Evolutionary conservation across 2,888 invertebrate genomes (phyloP), one percentile per base, ranked within the genome.

Genomic region (Macrophya annulata): DNA sequence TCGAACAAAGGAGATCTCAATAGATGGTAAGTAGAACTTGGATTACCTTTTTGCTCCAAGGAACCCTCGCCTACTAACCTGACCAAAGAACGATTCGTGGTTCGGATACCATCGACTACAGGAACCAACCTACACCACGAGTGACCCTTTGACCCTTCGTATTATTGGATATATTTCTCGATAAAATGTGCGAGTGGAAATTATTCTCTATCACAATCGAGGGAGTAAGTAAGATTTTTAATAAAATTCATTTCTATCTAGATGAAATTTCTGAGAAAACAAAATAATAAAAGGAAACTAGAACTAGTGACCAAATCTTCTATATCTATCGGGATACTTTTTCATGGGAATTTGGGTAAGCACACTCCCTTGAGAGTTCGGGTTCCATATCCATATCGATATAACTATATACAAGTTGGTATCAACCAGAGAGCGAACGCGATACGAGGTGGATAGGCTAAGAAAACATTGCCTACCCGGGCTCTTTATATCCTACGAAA

Each of bases 81-180:
- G 51, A 77, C 77, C 77, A 51, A 48, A 51, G 76, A 55, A 77
- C 76, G 25, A 77, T 77, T 55, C 43, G 51, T 55, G 55, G 55
- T 77, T 71, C 21, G 71, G 37, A 43, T 77, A 77, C 51, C 31
- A 37, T 77, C 45, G n/a, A 21, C 21, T 45, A 74, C 45, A 74
- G 17, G n/a, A 74, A 45, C 43, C 45, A 45, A 74, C 12, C 72
- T 37, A 31, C 37, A 31, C 68, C 15, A 37, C 37, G 8, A 68
- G 12, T 6, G 68, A 68, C 31, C 31, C 68, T 37, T 68, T 68
- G 68, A 68, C 37, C 25, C 37, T 62, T 62, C 3, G 10, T 21
- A 62, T 62, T 62, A 62, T 62, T 62, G 21, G 25, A 8, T 25
- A 62, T 9, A 12, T 21, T 25, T 12, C 25, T 62, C 12, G 25